Conservation (phyloP, 2,797 vertebrate species). For the Falco peregrinus region DNA sequence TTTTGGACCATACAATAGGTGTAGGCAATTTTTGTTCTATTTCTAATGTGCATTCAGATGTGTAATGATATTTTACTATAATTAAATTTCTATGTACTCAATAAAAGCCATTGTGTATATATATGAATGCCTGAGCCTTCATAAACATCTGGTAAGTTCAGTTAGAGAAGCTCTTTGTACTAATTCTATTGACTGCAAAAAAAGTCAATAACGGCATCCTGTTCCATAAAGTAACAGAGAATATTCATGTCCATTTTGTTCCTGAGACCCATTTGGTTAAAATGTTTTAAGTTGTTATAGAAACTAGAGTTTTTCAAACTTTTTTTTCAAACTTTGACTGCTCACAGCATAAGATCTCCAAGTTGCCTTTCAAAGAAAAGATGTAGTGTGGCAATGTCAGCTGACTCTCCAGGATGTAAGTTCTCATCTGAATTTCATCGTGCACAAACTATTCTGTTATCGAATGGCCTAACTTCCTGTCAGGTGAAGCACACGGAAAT, state of each 20-base stretch:
- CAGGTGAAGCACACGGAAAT: background rate
- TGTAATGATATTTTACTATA: background rate
- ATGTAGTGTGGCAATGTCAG: background rate
- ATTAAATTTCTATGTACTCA: background rate
- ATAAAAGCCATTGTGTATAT: background rate
- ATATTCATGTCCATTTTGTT: background rate
- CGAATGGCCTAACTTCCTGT: background rate
- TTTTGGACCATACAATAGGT: background rate
- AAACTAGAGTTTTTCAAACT: background rate
- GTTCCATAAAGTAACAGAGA: background rate
- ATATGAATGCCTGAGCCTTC: background rate
- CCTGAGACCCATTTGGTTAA: background rate
- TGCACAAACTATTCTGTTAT: background rate
- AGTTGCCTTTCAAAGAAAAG: background rate
- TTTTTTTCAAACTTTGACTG: background rate
- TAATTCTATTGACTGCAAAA: background rate
- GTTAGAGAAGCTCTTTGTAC: background rate
- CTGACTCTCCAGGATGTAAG: background rate
- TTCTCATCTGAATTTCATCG: background rate
- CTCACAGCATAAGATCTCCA: background rate
- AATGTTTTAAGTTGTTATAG: background rate
- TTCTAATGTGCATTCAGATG: background rate
- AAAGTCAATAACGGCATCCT: background rate
- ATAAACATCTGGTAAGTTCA: background rate
- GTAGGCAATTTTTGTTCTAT: background rate